Evolutionary conservation across 2,113 vertebrate species (phyloP).

Genomic region (Onychostruthus taczanowskii): DNA sequence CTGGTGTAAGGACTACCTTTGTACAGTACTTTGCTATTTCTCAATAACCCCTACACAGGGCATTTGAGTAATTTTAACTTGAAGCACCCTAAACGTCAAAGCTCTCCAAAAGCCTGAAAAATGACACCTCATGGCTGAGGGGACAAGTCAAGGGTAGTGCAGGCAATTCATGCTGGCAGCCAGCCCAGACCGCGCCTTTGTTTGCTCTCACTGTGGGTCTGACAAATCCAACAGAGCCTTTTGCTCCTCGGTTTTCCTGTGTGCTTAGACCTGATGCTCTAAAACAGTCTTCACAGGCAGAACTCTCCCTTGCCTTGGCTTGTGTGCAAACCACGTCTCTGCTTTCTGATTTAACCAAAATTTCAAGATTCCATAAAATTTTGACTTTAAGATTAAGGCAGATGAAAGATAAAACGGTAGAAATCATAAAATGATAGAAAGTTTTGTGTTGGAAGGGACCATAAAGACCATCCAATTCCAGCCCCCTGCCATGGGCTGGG

Average conservation of each 20-base stretch:
- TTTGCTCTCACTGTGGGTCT: constrained; percentile 17
- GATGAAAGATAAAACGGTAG: neutral
- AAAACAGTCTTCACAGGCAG: neutral
- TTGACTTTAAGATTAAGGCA: neutral
- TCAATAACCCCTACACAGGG: neutral
- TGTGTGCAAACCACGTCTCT: fast-evolving
- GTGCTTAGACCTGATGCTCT: neutral
- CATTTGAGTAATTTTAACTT: neutral
- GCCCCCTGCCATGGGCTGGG: neutral
- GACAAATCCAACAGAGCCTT: neutral
- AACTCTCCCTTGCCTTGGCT: neutral
- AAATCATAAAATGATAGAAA: neutral
- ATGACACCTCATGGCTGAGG: neutral
- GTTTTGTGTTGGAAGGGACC: neutral
- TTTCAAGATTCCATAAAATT: neutral
- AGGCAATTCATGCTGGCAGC: constrained; percentile 31
- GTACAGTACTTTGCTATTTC: neutral
- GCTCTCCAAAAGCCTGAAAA: constrained; percentile 45
- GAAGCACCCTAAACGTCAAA: neutral
- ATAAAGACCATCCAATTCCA: neutral
- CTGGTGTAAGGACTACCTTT: neutral
- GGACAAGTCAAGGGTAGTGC: constrained; percentile 19
- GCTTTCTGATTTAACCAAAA: neutral
- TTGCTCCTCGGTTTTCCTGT: neutral
- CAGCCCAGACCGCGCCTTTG: neutral